Conservation (phyloP, 2,113 vertebrate species). For the Bos javanicus region DNA sequence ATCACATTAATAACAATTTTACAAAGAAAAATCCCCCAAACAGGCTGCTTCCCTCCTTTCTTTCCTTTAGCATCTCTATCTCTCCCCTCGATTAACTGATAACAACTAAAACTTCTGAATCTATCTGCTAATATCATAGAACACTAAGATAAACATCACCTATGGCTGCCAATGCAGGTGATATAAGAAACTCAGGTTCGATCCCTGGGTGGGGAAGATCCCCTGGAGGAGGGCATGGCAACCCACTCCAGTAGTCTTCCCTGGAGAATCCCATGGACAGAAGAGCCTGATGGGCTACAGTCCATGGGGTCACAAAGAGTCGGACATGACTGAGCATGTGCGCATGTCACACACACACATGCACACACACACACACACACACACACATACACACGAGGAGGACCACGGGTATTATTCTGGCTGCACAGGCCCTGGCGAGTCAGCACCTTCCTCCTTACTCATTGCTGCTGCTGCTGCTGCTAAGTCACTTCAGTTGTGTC, state of each 20-base stretch:
- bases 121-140: background rate
- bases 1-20: background rate
- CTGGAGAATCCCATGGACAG: background rate
- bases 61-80: background rate
- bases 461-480: no score
- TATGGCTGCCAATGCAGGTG: background rate
- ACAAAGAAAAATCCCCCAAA: background rate
- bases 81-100: no score
- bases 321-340: background rate
- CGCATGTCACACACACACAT: accelerated
- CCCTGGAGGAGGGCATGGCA: background rate
- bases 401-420: background rate
- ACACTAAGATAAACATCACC: background rate
- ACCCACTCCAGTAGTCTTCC: background rate
- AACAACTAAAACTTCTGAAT: background rate
- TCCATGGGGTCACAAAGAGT: background rate
- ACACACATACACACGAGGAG: accelerated
- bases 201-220: background rate
- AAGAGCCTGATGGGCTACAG: background rate
- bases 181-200: background rate
- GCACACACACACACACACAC: background rate
- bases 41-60: background rate
- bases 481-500: no score
- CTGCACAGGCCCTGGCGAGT: no score
- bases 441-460: background rate